phyloP scores from a whole-genome alignment of 2,113 vertebrate species.

The Oryzias javanicus region DNA sequence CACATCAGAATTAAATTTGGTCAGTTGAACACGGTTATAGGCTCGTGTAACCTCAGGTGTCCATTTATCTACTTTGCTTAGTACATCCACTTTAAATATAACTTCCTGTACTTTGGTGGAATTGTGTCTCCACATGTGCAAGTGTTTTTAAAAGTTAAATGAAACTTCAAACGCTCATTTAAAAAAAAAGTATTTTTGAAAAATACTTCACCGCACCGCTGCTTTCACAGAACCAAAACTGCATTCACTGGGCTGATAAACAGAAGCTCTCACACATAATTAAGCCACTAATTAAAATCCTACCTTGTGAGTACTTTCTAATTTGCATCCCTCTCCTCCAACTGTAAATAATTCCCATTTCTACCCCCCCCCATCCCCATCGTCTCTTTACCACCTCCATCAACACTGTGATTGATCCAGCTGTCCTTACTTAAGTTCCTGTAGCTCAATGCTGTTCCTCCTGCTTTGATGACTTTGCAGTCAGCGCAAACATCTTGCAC shows the following conservation, averaged over 20 bases:
- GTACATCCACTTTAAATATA: too few relatives aligned
- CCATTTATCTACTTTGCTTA: too few relatives aligned
- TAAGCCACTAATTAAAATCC: conserved; percentile 52
- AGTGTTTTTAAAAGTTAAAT: not conserved
- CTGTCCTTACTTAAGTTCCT: conserved; percentile 70
- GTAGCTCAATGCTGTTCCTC: conserved; percentile 49
- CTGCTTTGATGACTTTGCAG: conserved; percentile 67
- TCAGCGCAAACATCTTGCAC: conserved; percentile 69
- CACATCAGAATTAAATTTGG: too few relatives aligned
- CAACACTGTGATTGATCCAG: conserved; percentile 66
- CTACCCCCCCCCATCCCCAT: conserved; percentile 29
- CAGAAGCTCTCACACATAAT: conserved; percentile 45
- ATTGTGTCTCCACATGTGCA: too few relatives aligned
- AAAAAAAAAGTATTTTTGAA: not conserved
- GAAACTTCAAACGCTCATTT: not conserved
- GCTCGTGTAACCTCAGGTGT: too few relatives aligned
- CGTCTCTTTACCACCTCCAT: conserved; percentile 47
- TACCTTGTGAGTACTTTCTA: conserved; percentile 35
- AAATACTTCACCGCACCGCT: not conserved
- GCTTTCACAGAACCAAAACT: not conserved
- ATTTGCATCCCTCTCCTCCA: conserved; percentile 1
- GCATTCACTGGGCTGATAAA: conserved; percentile 12
- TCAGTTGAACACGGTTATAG: too few relatives aligned
- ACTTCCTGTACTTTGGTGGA: too few relatives aligned
- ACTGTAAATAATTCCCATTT: conserved; percentile 16